Evolutionary conservation across 2,888 invertebrate species (phyloP), one percentile per base, ranked within the genome.

Genomic region (Griposia aprilina): DNA sequence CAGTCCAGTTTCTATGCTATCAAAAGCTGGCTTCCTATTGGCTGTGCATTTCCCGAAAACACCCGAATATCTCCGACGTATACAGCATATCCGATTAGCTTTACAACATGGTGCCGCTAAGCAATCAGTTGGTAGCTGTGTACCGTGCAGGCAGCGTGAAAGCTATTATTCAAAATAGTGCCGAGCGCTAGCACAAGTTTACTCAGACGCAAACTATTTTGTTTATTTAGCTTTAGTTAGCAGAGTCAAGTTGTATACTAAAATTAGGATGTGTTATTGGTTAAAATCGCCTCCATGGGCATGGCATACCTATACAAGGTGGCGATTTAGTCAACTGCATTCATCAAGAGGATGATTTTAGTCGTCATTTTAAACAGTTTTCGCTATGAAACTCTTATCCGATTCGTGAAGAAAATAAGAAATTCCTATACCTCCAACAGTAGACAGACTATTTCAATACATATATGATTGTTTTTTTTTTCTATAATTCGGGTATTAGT

Each of bases 91-190:
- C 69, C 68, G 68, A 59, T 80, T 48, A 30, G n/a, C 20, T 57
- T 75, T 66, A 8, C 48, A 41, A 20, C 36, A 55, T 36, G 20
- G 13, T 30, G 50, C 78, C 30, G 11, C 36, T n/a, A 52, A 65
- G 66, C 68, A 81, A 81, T 78, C 79, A 66, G 63, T 48, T 67
- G 13, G 23, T 83, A 65, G 36, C 55, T 1, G 63, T 65, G 57
- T 52, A 63, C 17, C 36, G 36, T 69, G 17, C 52, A 55, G n/a
- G 55, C 15, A 70, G 20, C 57, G 26, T 69, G 23, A 36, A 65
- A 83, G 65, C 36, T 83, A 59, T 78, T 81, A 65, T 83, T 83
- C 59, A 80, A 69, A 68, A 78, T 48, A 66, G 69, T 80, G 65
- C 52, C 23, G 48, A 65, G 8, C 45, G 41, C 7, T 10, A 36